Conservation (phyloP, 1,140 invertebrate genomes). For the Chrysopa pallens region DNA sequence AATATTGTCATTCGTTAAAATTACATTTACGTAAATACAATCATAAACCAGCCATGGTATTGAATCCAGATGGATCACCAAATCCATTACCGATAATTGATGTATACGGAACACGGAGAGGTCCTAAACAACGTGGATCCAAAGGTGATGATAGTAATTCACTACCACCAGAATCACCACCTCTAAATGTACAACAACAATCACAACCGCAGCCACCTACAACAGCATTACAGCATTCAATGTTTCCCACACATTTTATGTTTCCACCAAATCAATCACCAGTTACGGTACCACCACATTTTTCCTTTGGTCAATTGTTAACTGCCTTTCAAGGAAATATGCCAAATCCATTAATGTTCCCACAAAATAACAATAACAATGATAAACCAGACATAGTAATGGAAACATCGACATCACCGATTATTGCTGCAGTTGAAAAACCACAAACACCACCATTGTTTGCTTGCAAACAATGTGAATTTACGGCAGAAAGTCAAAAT, state of each 20-base stretch:
- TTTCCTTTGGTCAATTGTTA: constrained; percentile 11
- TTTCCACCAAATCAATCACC: constrained; percentile 7
- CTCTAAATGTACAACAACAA: constrained; percentile 11
- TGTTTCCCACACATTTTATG: constrained; percentile 7
- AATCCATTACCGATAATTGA: constrained; percentile 78
- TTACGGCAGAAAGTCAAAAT: constrained; percentile 5
- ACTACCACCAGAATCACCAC: constrained; percentile 21
- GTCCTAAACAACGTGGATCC: constrained; percentile 46
- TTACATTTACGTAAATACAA: constrained; percentile 84
- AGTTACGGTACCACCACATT: constrained; percentile 6
- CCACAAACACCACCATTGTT: constrained; percentile 15
- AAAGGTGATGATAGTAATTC: constrained; percentile 8
- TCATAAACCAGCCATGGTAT: constrained; percentile 69
- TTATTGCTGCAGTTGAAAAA: constrained; percentile 12
- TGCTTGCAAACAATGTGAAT: constrained; percentile 19
- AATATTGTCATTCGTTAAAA: constrained; percentile 96
- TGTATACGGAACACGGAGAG: constrained; percentile 72
- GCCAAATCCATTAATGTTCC: constrained; percentile 21
- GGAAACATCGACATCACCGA: constrained; percentile 6
- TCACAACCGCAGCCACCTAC: constrained; percentile 7
- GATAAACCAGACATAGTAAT: constrained; percentile 7
- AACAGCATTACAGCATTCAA: constrained; percentile 14
- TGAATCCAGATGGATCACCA: constrained; percentile 73
- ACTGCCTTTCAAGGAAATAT: constrained; percentile 5
- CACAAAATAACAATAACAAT: constrained; percentile 24